Conservation (phyloP, 2,797 vertebrate genomes). For the Catharus ustulatus region DNA sequence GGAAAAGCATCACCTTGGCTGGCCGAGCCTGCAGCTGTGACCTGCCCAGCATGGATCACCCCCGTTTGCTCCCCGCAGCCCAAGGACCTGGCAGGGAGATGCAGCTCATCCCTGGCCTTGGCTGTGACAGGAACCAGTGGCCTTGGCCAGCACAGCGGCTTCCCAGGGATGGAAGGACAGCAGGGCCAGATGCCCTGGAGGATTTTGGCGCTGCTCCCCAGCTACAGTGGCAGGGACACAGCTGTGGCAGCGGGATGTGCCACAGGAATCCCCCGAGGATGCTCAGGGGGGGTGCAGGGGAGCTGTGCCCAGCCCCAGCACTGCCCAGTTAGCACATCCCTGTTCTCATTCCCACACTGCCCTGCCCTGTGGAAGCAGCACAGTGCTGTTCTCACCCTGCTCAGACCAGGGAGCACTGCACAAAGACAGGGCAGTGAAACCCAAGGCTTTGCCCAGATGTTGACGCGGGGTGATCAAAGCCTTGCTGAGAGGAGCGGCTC, state of each 20-base stretch:
- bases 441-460: background rate
- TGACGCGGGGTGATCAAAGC: constrained; percentile 17
- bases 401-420: background rate
- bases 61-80: background rate
- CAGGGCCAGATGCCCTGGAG: background rate
- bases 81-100: background rate
- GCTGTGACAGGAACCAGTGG: background rate
- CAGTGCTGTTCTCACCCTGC: background rate
- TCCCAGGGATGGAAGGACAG: background rate
- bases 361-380: background rate
- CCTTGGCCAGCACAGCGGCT: background rate
- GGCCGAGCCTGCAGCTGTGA: background rate
- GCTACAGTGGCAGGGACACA: background rate
- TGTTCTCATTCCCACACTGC: background rate
- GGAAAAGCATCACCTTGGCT: background rate
- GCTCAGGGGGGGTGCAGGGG: background rate
- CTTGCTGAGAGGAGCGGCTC: background rate
- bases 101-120: background rate
- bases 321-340: background rate
- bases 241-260: background rate
- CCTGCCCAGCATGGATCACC: rapidly evolving
- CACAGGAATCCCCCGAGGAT: background rate
- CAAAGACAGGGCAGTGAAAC: constrained; percentile 24
- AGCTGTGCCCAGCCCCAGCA: background rate
- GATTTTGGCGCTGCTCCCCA: background rate